Percentiles rank a stretch among this genome's conserved stretches.
phyloP scores from a whole-genome alignment of 2,888 invertebrate species.

The Tetragonula carbonaria region DNA sequence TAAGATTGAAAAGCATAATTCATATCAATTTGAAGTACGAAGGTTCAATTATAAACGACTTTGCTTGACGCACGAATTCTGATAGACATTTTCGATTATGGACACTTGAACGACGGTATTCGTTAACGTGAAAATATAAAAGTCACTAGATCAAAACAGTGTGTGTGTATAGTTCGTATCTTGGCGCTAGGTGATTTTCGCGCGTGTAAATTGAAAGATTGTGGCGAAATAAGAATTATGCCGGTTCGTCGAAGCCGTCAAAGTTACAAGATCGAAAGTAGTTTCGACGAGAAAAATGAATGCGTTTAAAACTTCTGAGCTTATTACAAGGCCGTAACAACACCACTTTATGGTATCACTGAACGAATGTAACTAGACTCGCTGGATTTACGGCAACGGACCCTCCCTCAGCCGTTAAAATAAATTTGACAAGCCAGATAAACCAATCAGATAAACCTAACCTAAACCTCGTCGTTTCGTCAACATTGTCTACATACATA shows the following conservation, averaged over 20 bases:
- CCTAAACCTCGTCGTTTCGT: slow-evolving; percentile 1
- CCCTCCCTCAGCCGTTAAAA: slow-evolving; percentile 10
- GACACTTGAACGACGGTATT: neutral
- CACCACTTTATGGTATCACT: slow-evolving; percentile 58
- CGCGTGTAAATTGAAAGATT: slow-evolving; percentile 12
- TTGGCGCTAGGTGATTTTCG: neutral
- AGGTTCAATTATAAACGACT: too few species aligned
- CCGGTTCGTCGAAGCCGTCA: slow-evolving; percentile 34
- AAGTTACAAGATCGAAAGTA: slow-evolving; percentile 53
- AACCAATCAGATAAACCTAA: slow-evolving; percentile 20
- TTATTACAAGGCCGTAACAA: slow-evolving; percentile 62
- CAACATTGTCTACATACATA: neutral
- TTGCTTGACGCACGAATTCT: too few species aligned
- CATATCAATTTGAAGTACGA: too few species aligned
- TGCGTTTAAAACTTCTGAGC: slow-evolving; percentile 63
- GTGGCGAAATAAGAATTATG: slow-evolving; percentile 26
- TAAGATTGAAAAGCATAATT: too few species aligned
- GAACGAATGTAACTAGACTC: slow-evolving; percentile 57
- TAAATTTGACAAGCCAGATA: slow-evolving; percentile 38
- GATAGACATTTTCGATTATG: neutral
- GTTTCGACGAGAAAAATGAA: slow-evolving; percentile 49
- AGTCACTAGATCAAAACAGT: slow-evolving; percentile 4
- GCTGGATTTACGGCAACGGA: slow-evolving; percentile 47
- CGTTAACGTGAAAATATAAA: neutral
- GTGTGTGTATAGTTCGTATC: neutral